Evolutionary conservation across 1,140 invertebrate species (phyloP), one percentile per base, ranked within the genome.

Genomic region (Neocloeon triangulifer): DNA sequence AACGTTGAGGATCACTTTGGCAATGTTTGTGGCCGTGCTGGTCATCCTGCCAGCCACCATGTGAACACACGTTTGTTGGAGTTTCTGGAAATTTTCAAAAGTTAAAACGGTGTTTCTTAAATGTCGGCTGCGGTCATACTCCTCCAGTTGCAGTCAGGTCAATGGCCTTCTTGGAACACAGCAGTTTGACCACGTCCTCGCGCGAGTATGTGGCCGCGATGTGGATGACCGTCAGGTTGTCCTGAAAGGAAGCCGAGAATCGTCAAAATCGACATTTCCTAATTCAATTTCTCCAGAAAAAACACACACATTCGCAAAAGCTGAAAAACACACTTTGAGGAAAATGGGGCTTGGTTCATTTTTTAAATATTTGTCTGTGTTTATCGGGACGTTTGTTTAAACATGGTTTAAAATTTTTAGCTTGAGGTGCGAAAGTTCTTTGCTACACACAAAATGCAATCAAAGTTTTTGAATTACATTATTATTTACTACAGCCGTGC

Each of bases 141-240:
- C 86, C 86, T 48, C 86, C 89, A 5, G 79, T 70, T 16, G 81
- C 73, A 46, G 79, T 82, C 16, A 85, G 70, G 58, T 96, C 88
- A 3, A 92, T 74, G 10, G 76, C 85, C 50, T 76, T 73, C 52
- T 85, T 85, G 23, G 72, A 69, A 26, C 96, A 56, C 6, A 96
- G 61, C 18, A 89, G 56, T 47, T 88, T 85, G 46, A 95, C 77
- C 31, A 91, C 81, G 51, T 97, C 91, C 54, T 96, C 89, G 43
- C 86, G 68, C 14, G 81, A 86, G 52, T 84, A 79, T 66, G 85
- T 78, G 18, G 86, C 77, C 12, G 88, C 82, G 50, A 89, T 76
- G 54, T 94, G 86, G 16, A 94, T 61, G 17, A 76, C 80, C 60
- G 88, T 89, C 55, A 80, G 82, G 51, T 86, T 86, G 56, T 96